A percentile compares a stretch with the other conserved stretches of the same genome.
Conservation (phyloP, 2,888 invertebrate genomes). For the Pardosa pseudoannulata region DNA sequence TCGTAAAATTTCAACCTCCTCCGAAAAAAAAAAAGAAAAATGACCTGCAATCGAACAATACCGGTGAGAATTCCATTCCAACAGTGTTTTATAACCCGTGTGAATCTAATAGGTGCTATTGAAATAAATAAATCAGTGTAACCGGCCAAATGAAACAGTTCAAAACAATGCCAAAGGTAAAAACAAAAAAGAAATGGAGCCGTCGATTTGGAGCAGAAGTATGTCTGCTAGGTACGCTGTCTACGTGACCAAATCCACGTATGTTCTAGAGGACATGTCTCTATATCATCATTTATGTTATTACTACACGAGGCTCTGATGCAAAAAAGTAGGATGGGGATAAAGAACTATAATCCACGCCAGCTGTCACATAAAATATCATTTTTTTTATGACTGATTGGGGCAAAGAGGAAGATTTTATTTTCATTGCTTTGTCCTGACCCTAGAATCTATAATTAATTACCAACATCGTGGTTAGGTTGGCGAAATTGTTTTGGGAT, state of each 20-base stretch:
- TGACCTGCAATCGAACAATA: not conserved
- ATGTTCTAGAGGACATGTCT: not conserved
- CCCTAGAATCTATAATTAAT: too few relatives aligned
- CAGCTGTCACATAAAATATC: too few relatives aligned
- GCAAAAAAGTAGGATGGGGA: not conserved
- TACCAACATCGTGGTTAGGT: too few relatives aligned
- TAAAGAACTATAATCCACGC: too few relatives aligned
- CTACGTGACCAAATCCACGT: not conserved
- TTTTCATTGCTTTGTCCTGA: too few relatives aligned
- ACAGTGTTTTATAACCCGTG: not conserved
- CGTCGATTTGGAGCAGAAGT: not conserved
- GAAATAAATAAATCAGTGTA: not conserved
- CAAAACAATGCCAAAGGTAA: not conserved
- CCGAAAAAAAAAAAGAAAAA: not conserved
- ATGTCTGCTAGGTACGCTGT: conserved; percentile 1
- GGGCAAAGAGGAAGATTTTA: too few relatives aligned
- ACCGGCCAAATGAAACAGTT: not conserved
- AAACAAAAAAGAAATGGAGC: not conserved
- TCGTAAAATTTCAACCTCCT: not conserved
- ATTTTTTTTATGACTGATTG: too few relatives aligned
- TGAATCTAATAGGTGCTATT: not conserved
- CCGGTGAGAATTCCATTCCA: not conserved
- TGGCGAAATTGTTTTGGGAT: too few relatives aligned
- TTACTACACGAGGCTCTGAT: not conserved
- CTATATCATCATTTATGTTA: not conserved